Evolutionary conservation across 1,140 invertebrate genomes (phyloP), one percentile per base, ranked within the genome.

Genomic region (Doryteuthis pealeii): DNA sequence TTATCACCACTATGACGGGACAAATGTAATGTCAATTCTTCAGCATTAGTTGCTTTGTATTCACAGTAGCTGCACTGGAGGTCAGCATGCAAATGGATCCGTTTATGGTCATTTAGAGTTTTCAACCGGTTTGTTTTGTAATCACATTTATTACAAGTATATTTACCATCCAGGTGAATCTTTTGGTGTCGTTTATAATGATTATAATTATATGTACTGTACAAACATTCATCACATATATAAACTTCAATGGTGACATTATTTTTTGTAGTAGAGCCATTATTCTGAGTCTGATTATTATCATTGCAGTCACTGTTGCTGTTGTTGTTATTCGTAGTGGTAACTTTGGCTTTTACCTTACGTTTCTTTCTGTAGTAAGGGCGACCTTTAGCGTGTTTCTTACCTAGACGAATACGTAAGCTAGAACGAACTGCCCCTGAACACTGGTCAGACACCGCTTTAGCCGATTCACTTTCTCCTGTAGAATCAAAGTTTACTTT

Each of bases 21-120:
- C 8, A 90, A 78, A 80, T 91, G 90, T 0, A 80, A 76, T 49
- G 87, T 81, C 71, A 90, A 86, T 40, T 87, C 84, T 5, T 89
- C 85, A 72, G 79, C 78, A 43, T 86, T 84, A 8, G 89, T 82
- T 66, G 88, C 88, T 49, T 89, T 84, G 66, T 86, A 86, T 49
- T 89, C 86, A 79, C 90, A 91, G 15, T 90, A 84, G 22, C 87
- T 90, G 78, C 90, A 90, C 0, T 88, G 85, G 43, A 89, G 78
- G 45, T 89, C 87, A 0, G 85, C 87, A 72, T 89, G 87, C 65
- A 89, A 83, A 70, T 90, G 90, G 62, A 84, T 87, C 15, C 83
- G 80, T 76, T 89, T 84, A 79, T 88, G 87, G 30, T 77, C 74
- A 49, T 76, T 78, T 15, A 86, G 76, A 54, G 76, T 73, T 49